Base-by-base conservation (phyloP, 2,113 vertebrate genomes). In the Scomber colias region DNA sequence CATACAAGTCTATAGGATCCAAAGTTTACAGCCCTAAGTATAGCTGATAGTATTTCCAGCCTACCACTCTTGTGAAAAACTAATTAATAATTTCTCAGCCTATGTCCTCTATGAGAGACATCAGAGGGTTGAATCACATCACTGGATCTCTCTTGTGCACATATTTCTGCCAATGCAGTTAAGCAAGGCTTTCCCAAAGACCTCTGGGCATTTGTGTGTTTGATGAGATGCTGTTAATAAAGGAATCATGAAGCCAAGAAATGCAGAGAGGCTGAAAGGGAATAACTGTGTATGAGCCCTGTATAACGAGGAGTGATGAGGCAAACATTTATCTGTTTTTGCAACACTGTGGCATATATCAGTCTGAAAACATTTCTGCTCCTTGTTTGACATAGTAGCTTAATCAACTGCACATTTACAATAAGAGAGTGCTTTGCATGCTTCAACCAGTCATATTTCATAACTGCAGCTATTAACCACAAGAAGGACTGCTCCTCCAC, bases 61-160 rank as follows among this genome's bases (percentile, higher is more conserved):
- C 86, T 84, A 84, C 80, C 89, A 89, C 86, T 92, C 87, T 87
- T 92, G 90, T 90, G 90, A 92, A 92, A 84, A 90, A 90, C 89
- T 91, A 93, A 93, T 94, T 90, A 93, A 95, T 94, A 93, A 95
- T 94, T 94, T 95, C 92, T 94, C 76, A 92, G 88, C 89, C 86
- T 79, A 92, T 92, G 89, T 95, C 90, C 90, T 92, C 89, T 46
- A 89, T 90, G 90, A 94, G 86, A 90, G 76, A 92, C 92, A 87
- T 92, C 88, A 87, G 67, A 84, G 81, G 79, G 86, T 89, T 86
- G 79, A 82, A 90, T 65, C 82, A 89, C 79, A 74, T 94, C 86
- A 91, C 57, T 83, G 74, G 87, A 51, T 83, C 50, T 86, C 46
- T 92, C 77, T 88, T 89, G 91, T 60, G 75, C 79, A 91, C 78